Conservation (phyloP, 2,113 vertebrate species). For the Orientallactaga bullata region DNA sequence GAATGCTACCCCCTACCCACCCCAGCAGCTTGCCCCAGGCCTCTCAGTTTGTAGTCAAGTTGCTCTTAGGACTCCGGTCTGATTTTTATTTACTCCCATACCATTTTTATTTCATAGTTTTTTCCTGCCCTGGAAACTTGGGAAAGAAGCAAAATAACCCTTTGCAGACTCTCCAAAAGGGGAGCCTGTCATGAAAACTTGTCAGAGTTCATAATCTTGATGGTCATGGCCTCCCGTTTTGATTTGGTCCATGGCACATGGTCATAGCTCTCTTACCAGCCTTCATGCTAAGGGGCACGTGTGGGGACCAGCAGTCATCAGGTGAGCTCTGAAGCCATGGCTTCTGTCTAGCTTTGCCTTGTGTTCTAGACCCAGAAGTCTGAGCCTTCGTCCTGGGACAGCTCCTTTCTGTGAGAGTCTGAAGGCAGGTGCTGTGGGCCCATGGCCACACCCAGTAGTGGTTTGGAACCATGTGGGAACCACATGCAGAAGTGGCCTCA, state of each 20-base stretch:
- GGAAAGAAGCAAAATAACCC: background rate
- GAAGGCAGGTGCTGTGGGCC: background rate
- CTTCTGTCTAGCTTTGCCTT: background rate
- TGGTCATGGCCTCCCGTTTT: background rate
- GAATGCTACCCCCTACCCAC: background rate
- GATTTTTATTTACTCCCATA: background rate
- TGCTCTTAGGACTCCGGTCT: background rate
- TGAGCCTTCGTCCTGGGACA: background rate
- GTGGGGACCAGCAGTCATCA: background rate
- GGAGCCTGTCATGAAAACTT: background rate
- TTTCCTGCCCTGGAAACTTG: background rate
- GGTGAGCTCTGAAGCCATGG: background rate
- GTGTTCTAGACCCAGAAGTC: rapidly evolving
- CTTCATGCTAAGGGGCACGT: rapidly evolving
- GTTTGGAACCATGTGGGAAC: rapidly evolving
- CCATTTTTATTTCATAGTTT: background rate
- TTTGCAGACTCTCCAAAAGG: background rate
- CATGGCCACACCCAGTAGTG: background rate
- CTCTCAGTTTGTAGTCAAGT: background rate
- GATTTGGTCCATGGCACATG: background rate
- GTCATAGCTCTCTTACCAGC: background rate
- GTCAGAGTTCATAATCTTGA: rapidly evolving
- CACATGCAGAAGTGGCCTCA: rapidly evolving
- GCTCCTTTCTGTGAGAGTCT: background rate
- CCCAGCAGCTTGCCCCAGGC: background rate